A percentile compares a stretch with the other conserved stretches of the same genome.
Evolutionary conservation across 2,113 vertebrate species (phyloP).

Genomic region (Perca flavescens): DNA sequence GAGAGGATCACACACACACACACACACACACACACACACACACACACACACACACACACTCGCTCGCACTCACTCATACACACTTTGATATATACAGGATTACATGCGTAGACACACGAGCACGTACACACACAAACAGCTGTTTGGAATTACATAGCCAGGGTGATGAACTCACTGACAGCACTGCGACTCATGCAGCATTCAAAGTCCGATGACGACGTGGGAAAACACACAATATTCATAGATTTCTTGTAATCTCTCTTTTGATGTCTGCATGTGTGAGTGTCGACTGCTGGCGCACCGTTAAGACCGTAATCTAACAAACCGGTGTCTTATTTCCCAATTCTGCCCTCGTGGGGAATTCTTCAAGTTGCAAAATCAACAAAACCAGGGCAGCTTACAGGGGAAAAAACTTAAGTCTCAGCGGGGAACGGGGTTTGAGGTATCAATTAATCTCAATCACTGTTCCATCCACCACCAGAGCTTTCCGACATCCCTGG

Average conservation of each 20-base stretch:
- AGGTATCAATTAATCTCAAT: conserved; percentile 44
- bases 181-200: conserved; percentile 63
- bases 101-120: conserved; percentile 34
- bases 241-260: conserved; percentile 44
- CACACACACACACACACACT: conserved; percentile 5
- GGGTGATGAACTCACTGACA: conserved; percentile 79
- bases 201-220: conserved; percentile 64
- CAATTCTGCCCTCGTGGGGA: not conserved
- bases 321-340: conserved; percentile 41
- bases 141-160: conserved; percentile 74
- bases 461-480: not conserved
- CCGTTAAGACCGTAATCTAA: not conserved
- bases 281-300: conserved; percentile 1
- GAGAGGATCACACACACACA: conserved; percentile 36
- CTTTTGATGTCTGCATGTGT: conserved; percentile 25
- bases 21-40: not conserved
- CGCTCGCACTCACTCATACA: not conserved
- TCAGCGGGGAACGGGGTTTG: conserved; percentile 39
- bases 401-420: not conserved
- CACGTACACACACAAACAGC: conserved; percentile 67
- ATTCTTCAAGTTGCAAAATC: conserved; percentile 38
- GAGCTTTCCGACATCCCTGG: conserved; percentile 1
- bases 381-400: conserved; percentile 26
- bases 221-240: conserved; percentile 60
- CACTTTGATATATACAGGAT: conserved; percentile 44